A percentile compares a stretch with the other conserved stretches of the same genome.
Conservation (phyloP, 2,888 invertebrate species). For the Drepanosiphum platanoidis region DNA sequence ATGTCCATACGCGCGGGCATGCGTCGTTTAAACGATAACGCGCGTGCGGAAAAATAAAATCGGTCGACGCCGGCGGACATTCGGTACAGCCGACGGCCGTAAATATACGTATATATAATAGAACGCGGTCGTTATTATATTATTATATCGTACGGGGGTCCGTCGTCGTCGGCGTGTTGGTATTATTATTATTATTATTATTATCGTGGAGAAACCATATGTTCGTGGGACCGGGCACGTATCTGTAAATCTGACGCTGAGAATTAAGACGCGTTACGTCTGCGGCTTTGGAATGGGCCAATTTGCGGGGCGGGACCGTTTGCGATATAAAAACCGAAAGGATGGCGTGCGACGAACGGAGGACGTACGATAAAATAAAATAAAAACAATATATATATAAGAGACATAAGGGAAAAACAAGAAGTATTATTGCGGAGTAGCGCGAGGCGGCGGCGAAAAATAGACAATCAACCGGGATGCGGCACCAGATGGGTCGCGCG, state of each 20-base stretch:
- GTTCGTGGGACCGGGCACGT: slow-evolving; percentile 50
- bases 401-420: slow-evolving; percentile 15
- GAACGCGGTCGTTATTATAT: not conserved
- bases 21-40: not conserved
- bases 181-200: slow-evolving; percentile 24
- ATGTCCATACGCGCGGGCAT: not conserved
- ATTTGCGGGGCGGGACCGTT: slow-evolving; percentile 40
- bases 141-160: not conserved
- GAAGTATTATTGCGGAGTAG: slow-evolving; percentile 48
- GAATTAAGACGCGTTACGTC: slow-evolving; percentile 56
- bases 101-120: not conserved
- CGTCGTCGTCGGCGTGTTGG: not conserved
- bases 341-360: not conserved
- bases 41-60: slow-evolving; percentile 6
- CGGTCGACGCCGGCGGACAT: not conserved
- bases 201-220: slow-evolving; percentile 42
- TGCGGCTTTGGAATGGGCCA: slow-evolving; percentile 53
- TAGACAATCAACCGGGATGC: slow-evolving; percentile 54
- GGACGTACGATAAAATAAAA: slow-evolving; percentile 28
- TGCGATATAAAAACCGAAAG: not conserved
- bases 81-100: slow-evolving; percentile 13
- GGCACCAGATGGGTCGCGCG: slow-evolving; percentile 56
- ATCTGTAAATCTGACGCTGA: slow-evolving; percentile 51
- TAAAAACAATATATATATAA: slow-evolving; percentile 23
- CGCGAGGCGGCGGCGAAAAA: slow-evolving; percentile 50